Conservation (phyloP, 1,140 invertebrate species). For the Teleopsis dalmanni region DNA sequence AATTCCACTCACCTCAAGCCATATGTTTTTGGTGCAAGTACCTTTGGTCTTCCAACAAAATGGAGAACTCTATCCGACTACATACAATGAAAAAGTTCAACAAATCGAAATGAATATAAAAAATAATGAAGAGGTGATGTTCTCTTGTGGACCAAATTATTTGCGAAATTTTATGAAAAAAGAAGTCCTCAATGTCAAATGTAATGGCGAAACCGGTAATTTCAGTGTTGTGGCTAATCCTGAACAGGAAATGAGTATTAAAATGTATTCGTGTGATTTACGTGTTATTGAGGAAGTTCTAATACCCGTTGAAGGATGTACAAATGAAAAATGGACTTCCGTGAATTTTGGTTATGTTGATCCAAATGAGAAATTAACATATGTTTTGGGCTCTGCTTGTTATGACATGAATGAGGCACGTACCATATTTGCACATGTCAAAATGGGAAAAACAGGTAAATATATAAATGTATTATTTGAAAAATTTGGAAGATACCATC, state of each 20-base stretch:
- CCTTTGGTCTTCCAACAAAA: constrained; percentile 4
- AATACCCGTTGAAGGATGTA: constrained; percentile 4
- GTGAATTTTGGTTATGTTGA: constrained; percentile 10
- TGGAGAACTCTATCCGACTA: constrained; percentile 2
- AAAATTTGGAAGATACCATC: too few relatives aligned
- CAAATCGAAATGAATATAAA: neutral
- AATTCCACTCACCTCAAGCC: neutral
- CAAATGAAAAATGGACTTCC: neutral
- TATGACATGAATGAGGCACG: constrained; percentile 6
- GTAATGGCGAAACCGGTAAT: neutral
- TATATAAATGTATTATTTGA: neutral
- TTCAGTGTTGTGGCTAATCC: neutral
- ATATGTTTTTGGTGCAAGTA: neutral
- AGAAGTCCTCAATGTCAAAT: constrained; percentile 3
- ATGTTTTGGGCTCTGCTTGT: constrained; percentile 11
- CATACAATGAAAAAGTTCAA: neutral
- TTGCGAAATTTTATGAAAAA: constrained; percentile 1
- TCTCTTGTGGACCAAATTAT: constrained; percentile 14
- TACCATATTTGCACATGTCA: constrained; percentile 9
- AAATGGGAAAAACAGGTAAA: constrained; percentile 4
- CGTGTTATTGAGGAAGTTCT: constrained; percentile 12
- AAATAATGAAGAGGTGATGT: neutral
- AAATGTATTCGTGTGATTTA: constrained; percentile 8
- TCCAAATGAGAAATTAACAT: constrained; percentile 6
- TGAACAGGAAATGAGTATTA: neutral